A percentile compares a stretch with the other conserved stretches of the same genome.
phyloP scores from a whole-genome alignment of 2,888 invertebrate genomes.

The Psococerastis gibbosa region DNA sequence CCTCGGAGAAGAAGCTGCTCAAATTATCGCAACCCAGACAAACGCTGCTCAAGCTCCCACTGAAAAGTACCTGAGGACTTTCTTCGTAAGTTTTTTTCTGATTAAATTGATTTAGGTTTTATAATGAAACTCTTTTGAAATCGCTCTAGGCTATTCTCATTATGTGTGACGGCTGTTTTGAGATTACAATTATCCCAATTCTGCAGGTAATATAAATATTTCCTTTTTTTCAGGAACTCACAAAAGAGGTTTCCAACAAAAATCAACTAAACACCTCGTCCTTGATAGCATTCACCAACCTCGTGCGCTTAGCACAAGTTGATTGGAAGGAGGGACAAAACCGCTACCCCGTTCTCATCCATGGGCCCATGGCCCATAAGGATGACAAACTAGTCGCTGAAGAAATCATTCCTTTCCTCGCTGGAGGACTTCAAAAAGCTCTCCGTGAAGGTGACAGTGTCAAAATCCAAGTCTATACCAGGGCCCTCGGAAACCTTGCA shows the following conservation, averaged over 20 bases:
- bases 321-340: conserved; percentile 35
- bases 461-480: conserved; percentile 38
- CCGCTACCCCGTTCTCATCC: conserved; percentile 43
- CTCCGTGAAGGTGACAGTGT: conserved; percentile 33
- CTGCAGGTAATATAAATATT: too few relatives aligned
- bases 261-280: conserved; percentile 34
- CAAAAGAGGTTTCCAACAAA: conserved; percentile 33
- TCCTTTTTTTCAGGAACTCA: too few relatives aligned
- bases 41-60: conserved; percentile 38
- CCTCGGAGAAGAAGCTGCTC: conserved; percentile 35
- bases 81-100: conserved; percentile 36
- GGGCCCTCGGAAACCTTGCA: conserved; percentile 44
- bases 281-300: conserved; percentile 36
- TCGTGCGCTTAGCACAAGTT: conserved; percentile 39
- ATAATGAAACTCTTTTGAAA: too few relatives aligned
- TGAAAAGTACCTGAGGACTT: conserved; percentile 35
- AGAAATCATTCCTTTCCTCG: conserved; percentile 39
- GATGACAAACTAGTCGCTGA: conserved; percentile 33
- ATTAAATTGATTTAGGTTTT: too few relatives aligned
- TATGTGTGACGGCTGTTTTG: too few relatives aligned
- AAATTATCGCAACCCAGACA: conserved; percentile 33
- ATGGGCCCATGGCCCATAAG: conserved; percentile 36
- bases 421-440: conserved; percentile 32
- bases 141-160: too few relatives aligned
- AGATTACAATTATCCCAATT: too few relatives aligned